Evolutionary conservation across 2,797 vertebrate genomes (phyloP).

Genomic region (Argyrosomus regius): DNA sequence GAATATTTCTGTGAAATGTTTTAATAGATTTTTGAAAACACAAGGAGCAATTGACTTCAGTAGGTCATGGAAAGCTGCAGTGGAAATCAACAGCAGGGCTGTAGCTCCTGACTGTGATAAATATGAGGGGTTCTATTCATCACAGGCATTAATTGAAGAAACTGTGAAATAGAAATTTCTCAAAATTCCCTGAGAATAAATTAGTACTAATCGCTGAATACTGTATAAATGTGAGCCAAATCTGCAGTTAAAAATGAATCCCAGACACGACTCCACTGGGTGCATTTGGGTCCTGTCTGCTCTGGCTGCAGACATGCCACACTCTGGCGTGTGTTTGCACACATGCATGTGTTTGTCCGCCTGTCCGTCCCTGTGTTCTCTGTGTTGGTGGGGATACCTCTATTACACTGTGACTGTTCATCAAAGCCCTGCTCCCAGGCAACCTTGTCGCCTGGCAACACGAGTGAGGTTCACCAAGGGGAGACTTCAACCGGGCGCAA

Average conservation of each 20-base stretch:
- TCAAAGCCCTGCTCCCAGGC: constrained; percentile 83
- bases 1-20: constrained; percentile 30
- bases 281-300: constrained; percentile 17
- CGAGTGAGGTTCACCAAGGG: constrained; percentile 68
- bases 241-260: background rate
- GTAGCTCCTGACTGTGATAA: constrained; percentile 15
- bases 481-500: constrained; percentile 64
- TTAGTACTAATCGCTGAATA: background rate
- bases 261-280: background rate
- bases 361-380: constrained; percentile 48
- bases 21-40: constrained; percentile 34
- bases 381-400: constrained; percentile 63
- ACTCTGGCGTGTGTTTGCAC: constrained; percentile 30
- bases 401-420: constrained; percentile 78
- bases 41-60: constrained; percentile 7
- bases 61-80: constrained; percentile 17
- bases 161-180: constrained; percentile 9
- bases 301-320: constrained; percentile 15
- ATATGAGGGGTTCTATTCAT: constrained; percentile 9
- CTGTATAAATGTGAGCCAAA: background rate
- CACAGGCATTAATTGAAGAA: constrained; percentile 20
- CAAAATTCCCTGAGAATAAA: constrained; percentile 8
- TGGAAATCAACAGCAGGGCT: background rate
- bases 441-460: constrained; percentile 87
- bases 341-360: constrained; percentile 43